phyloP scores from a whole-genome alignment of 2,113 vertebrate genomes.

The Podarcis raffonei region DNA sequence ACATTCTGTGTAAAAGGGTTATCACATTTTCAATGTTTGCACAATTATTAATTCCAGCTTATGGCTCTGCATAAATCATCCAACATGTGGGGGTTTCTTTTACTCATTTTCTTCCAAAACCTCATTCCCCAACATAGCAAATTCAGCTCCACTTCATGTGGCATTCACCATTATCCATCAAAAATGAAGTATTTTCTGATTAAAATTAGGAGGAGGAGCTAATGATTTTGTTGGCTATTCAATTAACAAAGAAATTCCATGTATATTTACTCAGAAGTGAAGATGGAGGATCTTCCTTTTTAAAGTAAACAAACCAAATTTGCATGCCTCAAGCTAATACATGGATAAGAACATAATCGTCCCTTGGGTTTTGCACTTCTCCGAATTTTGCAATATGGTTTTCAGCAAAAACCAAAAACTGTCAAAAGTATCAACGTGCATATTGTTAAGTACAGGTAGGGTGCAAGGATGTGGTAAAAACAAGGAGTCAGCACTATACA shows the following conservation, averaged over 20 bases:
- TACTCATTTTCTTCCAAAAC: neutral
- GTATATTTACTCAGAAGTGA: neutral
- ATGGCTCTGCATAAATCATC: neutral
- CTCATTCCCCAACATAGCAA: neutral
- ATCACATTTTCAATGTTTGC: too few species aligned
- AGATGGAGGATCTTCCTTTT: neutral
- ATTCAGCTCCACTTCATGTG: neutral
- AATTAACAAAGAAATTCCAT: neutral
- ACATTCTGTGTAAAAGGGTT: neutral
- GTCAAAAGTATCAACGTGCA: too few species aligned
- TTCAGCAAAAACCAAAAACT: too few species aligned
- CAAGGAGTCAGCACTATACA: slow-evolving; percentile 18
- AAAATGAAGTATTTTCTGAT: neutral
- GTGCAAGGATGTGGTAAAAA: neutral
- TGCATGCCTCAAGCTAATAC: too few species aligned
- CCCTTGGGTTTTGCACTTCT: too few species aligned
- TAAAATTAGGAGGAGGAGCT: neutral
- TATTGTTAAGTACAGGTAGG: neutral
- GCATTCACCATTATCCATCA: neutral
- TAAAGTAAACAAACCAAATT: too few species aligned
- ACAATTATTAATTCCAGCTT: neutral
- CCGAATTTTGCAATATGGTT: too few species aligned
- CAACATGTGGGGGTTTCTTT: neutral
- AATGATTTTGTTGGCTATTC: too few species aligned
- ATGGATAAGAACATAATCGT: too few species aligned